Base-by-base conservation (phyloP, 2,888 invertebrate species). In the Aspidiotus rigidus region DNA sequence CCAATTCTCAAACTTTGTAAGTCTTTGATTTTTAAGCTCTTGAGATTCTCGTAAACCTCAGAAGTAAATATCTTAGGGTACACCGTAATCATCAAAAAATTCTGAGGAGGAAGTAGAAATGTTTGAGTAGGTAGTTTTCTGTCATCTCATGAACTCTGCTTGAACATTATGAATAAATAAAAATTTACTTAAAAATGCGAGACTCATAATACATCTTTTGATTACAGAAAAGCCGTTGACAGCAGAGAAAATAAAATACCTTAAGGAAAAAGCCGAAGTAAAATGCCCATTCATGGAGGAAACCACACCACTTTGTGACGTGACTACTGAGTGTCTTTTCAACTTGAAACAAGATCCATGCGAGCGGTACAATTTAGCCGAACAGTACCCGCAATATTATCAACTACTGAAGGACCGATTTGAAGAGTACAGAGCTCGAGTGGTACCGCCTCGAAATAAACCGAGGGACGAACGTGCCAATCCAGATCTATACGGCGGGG, bases 341-440 rank as follows among this genome's bases (percentile, higher is more conserved):
- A 85, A 96, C 77, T 81, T 95, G 10, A 78, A 80, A 1, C 79
- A 83, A 13, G 96, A 96, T 80, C 95, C 95, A 0, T 96, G 96
- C 76, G 96, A 97, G 72, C 62, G 54, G 13, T 69, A 71, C 28
- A 71, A 72, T 57, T 61, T 69, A 15, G 71, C 72, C 11, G 54
- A 49, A 15, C 40, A 53, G n/a, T 39, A 71, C 17, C 70, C 59
- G 7, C 15, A 60, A 56, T 39, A 39, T 2, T 55, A 53, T n/a
- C 11, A 49, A 57, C 44, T 41, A 49, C 55, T 69, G 63, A 41
- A 42, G n/a, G 28, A 62, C 41, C 42, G 42, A 57, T 69, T 62
- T n/a, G 62, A 69, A 44, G 16, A 49, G 2, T 49, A 63, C 17
- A 41, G 62, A 11, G 16, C 17, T 55, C 1, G 49, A 49, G 62